Percentiles rank a stretch among this genome's conserved stretches.
phyloP scores from a whole-genome alignment of 1,140 invertebrate genomes.

The Phymastichus coffea region DNA sequence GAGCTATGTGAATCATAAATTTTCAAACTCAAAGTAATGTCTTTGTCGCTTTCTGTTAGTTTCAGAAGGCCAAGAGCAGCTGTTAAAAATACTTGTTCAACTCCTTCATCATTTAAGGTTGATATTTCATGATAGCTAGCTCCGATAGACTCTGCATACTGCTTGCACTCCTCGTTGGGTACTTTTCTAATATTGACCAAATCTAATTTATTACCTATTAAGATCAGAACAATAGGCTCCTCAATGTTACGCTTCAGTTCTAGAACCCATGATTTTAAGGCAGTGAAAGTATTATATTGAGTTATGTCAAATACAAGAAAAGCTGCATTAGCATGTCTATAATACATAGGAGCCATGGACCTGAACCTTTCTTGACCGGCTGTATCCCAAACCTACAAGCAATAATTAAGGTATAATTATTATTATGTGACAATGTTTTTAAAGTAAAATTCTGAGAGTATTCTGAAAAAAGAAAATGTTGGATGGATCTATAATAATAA shows the following conservation, averaged over 20 bases:
- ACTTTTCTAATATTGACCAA: conserved; percentile 67
- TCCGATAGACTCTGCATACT: conserved; percentile 80
- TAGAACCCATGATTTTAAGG: conserved; percentile 78
- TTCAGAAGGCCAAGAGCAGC: conserved; percentile 63
- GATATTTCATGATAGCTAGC: conserved; percentile 83
- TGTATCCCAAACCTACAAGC: conserved; percentile 80
- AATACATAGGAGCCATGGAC: conserved; percentile 91
- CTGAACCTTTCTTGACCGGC: conserved; percentile 78
- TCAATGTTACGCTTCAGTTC: conserved; percentile 77
- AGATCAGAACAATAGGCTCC: conserved; percentile 70
- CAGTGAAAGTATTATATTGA: conserved; percentile 67
- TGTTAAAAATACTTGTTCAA: conserved; percentile 68
- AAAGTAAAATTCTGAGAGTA: no score
- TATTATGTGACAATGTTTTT: no score
- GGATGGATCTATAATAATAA: no score
- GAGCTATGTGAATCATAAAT: conserved; percentile 57
- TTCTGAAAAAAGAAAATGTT: no score
- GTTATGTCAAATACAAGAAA: conserved; percentile 87
- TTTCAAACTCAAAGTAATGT: conserved; percentile 46
- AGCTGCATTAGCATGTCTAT: conserved; percentile 85
- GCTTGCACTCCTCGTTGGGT: conserved; percentile 65
- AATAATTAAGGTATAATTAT: conserved; percentile 25
- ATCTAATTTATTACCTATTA: conserved; percentile 88
- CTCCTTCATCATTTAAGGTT: conserved; percentile 73
- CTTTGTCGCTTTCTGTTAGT: conserved; percentile 40